Conservation (phyloP, 1,140 invertebrate genomes). For the Heliconius hermathena region DNA sequence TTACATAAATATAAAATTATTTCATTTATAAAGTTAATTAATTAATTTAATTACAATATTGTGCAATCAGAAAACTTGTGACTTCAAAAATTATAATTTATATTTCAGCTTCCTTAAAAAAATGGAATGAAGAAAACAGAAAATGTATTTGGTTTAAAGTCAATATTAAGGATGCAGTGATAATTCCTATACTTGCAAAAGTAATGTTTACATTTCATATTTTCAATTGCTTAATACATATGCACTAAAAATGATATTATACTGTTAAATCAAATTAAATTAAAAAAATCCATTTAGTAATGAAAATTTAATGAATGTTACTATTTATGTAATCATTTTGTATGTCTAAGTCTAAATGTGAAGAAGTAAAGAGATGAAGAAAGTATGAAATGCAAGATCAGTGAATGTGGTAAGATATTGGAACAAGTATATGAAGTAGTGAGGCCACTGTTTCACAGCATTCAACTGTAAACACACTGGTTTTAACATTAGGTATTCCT, state of each 20-base stretch:
- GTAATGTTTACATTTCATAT: constrained; percentile 66
- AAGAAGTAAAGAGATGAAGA: too few relatives aligned
- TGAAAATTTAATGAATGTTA: too few relatives aligned
- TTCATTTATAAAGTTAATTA: background rate
- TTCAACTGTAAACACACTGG: too few relatives aligned
- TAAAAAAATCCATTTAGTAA: too few relatives aligned
- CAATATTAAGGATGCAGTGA: constrained; percentile 85
- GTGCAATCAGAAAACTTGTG: background rate
- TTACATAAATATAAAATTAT: background rate
- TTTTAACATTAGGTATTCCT: too few relatives aligned
- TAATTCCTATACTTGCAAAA: constrained; percentile 89
- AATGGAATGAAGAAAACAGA: constrained; percentile 86
- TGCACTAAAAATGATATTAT: background rate
- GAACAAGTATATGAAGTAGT: too few relatives aligned
- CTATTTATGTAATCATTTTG: too few relatives aligned
- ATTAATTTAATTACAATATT: background rate
- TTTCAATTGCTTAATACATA: constrained; percentile 2
- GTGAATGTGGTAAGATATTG: too few relatives aligned
- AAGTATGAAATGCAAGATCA: too few relatives aligned
- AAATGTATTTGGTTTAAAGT: constrained; percentile 93
- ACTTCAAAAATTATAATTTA: background rate
- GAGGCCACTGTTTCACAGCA: too few relatives aligned
- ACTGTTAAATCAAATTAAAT: background rate
- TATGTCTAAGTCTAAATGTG: too few relatives aligned
- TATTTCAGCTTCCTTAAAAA: constrained; percentile 85